Percentiles rank a stretch among this genome's conserved stretches.
Evolutionary conservation across 2,113 vertebrate genomes (phyloP).

Genomic region (Channa argus): DNA sequence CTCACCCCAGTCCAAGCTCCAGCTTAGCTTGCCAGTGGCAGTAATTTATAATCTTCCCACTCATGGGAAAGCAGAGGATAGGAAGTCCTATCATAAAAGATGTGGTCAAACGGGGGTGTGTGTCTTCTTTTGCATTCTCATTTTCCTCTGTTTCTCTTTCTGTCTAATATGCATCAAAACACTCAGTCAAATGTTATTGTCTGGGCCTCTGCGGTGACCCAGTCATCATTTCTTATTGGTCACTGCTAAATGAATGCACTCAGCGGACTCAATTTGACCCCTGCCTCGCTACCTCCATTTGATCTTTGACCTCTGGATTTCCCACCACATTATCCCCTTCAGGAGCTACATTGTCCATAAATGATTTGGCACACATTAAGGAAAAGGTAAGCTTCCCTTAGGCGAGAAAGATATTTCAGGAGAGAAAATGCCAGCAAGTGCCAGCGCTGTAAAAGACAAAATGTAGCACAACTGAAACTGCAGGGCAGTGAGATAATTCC

Average conservation of each 20-base stretch:
- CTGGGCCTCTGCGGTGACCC: not conserved
- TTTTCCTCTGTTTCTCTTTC: slow-evolving; percentile 1
- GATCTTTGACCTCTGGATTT: slow-evolving; percentile 53
- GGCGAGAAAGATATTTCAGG: slow-evolving; percentile 43
- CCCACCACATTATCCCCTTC: slow-evolving; percentile 20
- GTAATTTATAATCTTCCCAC: slow-evolving; percentile 63
- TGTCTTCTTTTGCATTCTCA: not conserved
- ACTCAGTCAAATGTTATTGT: not conserved
- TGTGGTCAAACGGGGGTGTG: slow-evolving; percentile 33
- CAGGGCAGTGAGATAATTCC: slow-evolving; percentile 53
- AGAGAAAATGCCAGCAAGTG: slow-evolving; percentile 52
- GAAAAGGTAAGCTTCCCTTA: slow-evolving; percentile 53
- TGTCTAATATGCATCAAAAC: not conserved
- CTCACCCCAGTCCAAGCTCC: slow-evolving; percentile 52
- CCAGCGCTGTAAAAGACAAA: slow-evolving; percentile 28
- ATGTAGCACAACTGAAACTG: slow-evolving; percentile 38
- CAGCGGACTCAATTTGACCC: slow-evolving; percentile 24
- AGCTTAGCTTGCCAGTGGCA: slow-evolving; percentile 53
- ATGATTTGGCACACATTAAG: slow-evolving; percentile 52
- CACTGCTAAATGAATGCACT: not conserved
- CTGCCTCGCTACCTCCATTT: slow-evolving; percentile 4
- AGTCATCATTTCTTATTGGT: not conserved
- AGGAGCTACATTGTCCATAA: slow-evolving; percentile 37
- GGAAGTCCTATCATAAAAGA: slow-evolving; percentile 40
- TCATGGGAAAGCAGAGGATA: slow-evolving; percentile 17